Evolutionary conservation across 1,140 invertebrate genomes (phyloP).

Genomic region (Thaumetopoea pityocampa): DNA sequence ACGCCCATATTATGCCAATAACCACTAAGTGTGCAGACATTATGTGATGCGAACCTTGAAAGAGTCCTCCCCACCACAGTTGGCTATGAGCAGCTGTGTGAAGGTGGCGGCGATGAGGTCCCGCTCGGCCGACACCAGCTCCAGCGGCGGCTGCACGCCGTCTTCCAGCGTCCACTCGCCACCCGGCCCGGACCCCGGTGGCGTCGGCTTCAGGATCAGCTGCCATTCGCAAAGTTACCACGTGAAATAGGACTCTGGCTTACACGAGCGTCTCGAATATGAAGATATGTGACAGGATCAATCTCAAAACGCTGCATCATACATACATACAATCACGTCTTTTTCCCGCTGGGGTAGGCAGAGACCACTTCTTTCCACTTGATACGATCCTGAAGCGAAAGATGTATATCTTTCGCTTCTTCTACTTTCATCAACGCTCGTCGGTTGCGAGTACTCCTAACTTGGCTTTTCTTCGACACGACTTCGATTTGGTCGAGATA

Average conservation of each 20-base stretch:
- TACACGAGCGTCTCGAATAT: too few relatives aligned
- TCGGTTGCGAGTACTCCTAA: too few relatives aligned
- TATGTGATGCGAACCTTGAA: slow-evolving; percentile 79
- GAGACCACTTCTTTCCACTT: background rate
- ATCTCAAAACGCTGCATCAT: too few relatives aligned
- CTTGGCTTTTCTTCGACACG: too few relatives aligned
- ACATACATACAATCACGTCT: too few relatives aligned
- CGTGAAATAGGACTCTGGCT: slow-evolving; percentile 78
- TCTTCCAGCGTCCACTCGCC: slow-evolving; percentile 89
- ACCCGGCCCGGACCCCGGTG: slow-evolving; percentile 60
- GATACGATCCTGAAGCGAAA: too few relatives aligned
- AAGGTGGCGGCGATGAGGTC: slow-evolving; percentile 95
- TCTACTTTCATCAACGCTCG: too few relatives aligned
- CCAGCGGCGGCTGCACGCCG: slow-evolving; percentile 90
- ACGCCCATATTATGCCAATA: too few relatives aligned
- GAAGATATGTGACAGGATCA: too few relatives aligned
- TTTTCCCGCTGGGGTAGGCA: background rate
- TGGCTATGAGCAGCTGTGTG: slow-evolving; percentile 94
- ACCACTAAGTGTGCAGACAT: background rate
- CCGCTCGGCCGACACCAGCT: slow-evolving; percentile 87
- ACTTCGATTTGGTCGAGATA: too few relatives aligned
- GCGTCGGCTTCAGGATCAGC: slow-evolving; percentile 77
- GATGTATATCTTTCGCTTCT: too few relatives aligned
- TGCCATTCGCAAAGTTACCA: slow-evolving; percentile 17
- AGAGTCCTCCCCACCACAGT: slow-evolving; percentile 96